Evolutionary conservation across 2,888 invertebrate genomes (phyloP).

Genomic region (Drosophila phalerata): DNA sequence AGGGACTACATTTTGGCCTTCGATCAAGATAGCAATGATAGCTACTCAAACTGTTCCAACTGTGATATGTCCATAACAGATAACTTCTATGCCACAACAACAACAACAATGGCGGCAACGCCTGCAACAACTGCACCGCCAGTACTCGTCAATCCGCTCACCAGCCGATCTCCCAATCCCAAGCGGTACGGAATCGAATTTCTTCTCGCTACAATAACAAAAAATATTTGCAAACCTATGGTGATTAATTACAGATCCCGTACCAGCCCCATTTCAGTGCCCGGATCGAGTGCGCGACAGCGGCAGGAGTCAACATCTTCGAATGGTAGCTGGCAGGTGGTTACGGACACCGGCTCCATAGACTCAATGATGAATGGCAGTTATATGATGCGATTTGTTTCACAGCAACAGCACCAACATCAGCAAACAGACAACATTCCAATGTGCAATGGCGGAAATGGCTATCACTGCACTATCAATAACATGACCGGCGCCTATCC

Average conservation of each 20-base stretch:
- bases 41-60: constrained; percentile 84
- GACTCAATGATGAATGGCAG: constrained; percentile 83
- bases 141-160: constrained; percentile 70
- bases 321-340: constrained; percentile 90
- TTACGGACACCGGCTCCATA: constrained; percentile 89
- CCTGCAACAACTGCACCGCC: constrained; percentile 36
- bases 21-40: constrained; percentile 85
- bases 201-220: neutral
- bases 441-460: constrained; percentile 67
- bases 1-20: constrained; percentile 81
- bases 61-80: constrained; percentile 85
- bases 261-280: constrained; percentile 89
- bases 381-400: constrained; percentile 74
- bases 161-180: constrained; percentile 84
- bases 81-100: constrained; percentile 76
- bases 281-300: constrained; percentile 86
- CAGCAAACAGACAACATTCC: constrained; percentile 66
- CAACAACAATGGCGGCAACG: constrained; percentile 36
- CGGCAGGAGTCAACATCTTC: constrained; percentile 88
- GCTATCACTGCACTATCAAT: constrained; percentile 65
- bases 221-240: neutral
- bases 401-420: constrained; percentile 64
- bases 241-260: constrained; percentile 72
- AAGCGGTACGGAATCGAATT: constrained; percentile 73
- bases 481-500: constrained; percentile 21